These are phyloP conservation scores for Polypedilum pembai DNA, from an alignment of 1,140 invertebrate genomes.

Conservation along the genomic window DNA sequence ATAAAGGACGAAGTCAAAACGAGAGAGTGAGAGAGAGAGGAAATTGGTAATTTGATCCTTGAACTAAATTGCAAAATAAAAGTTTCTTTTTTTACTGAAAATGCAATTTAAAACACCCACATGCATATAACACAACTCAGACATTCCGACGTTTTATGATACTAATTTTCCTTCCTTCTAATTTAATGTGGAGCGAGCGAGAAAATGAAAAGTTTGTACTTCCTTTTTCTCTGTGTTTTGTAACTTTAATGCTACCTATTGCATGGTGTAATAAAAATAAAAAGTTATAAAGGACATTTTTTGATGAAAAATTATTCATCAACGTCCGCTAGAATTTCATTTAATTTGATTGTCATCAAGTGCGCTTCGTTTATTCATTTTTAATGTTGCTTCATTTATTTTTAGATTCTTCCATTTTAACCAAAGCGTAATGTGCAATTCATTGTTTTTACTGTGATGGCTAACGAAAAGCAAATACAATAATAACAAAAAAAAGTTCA, in stretches of 20 bases:
- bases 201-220: no score
- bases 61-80: conserved; percentile 25
- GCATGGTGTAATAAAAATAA: no score
- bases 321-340: neutral
- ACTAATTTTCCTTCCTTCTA: conserved; percentile 6
- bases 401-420: neutral
- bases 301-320: no score
- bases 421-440: neutral
- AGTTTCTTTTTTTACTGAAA: neutral
- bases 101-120: conserved; percentile 17
- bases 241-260: no score
- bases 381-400: neutral
- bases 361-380: neutral
- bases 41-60: conserved; percentile 26
- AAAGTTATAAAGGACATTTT: no score
- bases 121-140: neutral
- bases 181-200: neutral
- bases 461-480: neutral
- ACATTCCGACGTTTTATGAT: neutral
- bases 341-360: neutral
- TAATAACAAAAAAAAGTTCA: neutral
- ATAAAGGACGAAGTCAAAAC: neutral
- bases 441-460: neutral
- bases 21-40: neutral
- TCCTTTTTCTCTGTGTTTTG: no score